Conservation (phyloP, 2,113 vertebrate genomes). For the Poecile atricapillus region DNA sequence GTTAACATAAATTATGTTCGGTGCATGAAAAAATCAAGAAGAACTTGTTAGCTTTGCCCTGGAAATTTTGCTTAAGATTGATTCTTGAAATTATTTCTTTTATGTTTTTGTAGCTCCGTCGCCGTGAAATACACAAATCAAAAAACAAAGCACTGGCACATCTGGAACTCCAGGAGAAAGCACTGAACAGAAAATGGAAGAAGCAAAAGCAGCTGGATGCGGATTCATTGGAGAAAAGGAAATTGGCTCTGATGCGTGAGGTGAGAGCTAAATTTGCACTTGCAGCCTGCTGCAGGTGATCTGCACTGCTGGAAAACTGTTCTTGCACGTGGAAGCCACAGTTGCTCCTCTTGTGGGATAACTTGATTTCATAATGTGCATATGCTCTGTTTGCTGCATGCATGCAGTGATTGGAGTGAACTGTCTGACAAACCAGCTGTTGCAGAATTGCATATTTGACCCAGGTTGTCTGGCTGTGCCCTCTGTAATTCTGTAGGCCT, state of each 20-base stretch:
- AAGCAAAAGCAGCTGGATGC: constrained; percentile 63
- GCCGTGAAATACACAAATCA: constrained; percentile 89
- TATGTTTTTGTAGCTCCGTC: constrained; percentile 66
- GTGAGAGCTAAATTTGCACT: constrained; percentile 58
- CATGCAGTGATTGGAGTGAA: background rate
- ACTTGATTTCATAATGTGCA: rapidly evolving
- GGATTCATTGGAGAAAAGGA: constrained; percentile 74
- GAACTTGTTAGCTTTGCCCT: background rate
- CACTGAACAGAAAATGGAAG: constrained; percentile 69
- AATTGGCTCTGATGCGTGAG: constrained; percentile 84
- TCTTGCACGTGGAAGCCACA: background rate
- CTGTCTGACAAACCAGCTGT: background rate
- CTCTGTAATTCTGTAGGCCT: background rate
- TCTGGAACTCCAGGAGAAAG: constrained; percentile 86
- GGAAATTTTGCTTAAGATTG: background rate
- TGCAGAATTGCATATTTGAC: rapidly evolving
- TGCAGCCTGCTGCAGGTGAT: background rate
- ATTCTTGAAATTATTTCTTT: background rate
- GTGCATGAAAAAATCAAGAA: background rate
- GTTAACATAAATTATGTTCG: background rate
- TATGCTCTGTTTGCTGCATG: background rate
- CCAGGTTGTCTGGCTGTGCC: background rate
- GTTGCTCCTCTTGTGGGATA: background rate
- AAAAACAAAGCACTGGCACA: constrained; percentile 83
- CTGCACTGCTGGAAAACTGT: background rate